Percentiles rank a stretch among this genome's conserved stretches.
phyloP scores from a whole-genome alignment of 53 echinoderm and acorn worm species.

The Luidia sarsii region DNA sequence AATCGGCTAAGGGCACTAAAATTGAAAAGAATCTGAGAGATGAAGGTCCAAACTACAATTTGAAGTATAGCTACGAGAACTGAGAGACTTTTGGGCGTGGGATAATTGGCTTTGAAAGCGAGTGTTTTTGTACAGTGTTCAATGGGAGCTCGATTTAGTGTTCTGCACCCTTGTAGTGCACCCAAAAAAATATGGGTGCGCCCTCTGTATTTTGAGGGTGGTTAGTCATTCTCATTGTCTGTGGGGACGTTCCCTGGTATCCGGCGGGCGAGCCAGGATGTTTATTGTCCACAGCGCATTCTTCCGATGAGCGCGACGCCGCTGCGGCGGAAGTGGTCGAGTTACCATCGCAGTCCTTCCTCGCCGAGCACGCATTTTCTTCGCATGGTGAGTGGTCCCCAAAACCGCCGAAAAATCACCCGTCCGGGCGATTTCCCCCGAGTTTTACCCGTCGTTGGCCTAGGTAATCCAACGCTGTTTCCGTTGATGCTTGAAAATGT shows the following conservation, averaged over 20 bases:
- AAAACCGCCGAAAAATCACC: neutral
- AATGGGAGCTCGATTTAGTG: too few species aligned
- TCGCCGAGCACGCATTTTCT: neutral
- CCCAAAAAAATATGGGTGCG: too few species aligned
- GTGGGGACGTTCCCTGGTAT: slow-evolving; percentile 19
- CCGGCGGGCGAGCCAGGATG: slow-evolving; percentile 28
- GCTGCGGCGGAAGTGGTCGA: neutral
- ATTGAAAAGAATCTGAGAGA: too few species aligned
- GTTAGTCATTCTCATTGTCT: too few species aligned
- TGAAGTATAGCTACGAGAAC: too few species aligned
- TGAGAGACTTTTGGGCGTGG: too few species aligned
- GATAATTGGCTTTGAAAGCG: too few species aligned
- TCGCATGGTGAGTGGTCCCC: neutral
- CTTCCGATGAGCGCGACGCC: neutral
- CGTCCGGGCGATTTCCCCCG: neutral
- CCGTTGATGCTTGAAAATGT: neutral
- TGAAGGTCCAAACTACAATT: too few species aligned
- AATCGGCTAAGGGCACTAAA: too few species aligned
- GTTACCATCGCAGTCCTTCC: neutral
- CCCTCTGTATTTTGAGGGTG: too few species aligned
- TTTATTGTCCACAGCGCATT: slow-evolving; percentile 15
- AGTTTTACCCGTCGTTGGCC: neutral
- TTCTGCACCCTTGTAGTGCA: too few species aligned
- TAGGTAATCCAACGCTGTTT: neutral
- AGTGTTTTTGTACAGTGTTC: too few species aligned